phyloP scores from a whole-genome alignment of 1,140 invertebrate genomes.

The Rhysida immarginata region DNA sequence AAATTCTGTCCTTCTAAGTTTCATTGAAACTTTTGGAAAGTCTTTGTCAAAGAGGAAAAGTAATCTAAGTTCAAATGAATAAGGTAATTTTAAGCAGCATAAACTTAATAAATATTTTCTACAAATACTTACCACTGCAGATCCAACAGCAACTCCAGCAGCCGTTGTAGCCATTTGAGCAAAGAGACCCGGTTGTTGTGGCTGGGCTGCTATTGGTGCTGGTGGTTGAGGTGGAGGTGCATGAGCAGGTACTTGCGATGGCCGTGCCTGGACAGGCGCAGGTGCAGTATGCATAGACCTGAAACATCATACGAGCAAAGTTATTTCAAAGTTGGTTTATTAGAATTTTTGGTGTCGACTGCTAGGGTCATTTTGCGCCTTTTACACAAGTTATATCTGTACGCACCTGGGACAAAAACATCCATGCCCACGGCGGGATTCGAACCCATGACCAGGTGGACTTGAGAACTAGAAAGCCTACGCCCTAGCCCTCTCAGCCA shows the following conservation, averaged over 20 bases:
- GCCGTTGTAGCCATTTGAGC: constrained; percentile 35
- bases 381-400: no score
- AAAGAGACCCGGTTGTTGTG: constrained; percentile 31
- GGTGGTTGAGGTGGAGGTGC: constrained; percentile 22
- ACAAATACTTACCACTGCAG: constrained; percentile 26
- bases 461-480: no score
- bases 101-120: neutral
- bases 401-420: no score
- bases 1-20: no score
- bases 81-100: neutral
- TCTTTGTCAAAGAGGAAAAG: neutral
- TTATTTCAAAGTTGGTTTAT: no score
- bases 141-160: constrained; percentile 33
- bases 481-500: no score
- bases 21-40: neutral
- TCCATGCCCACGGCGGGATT: no score
- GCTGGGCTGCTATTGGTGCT: constrained; percentile 20
- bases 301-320: no score
- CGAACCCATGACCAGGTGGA: no score
- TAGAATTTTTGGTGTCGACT: no score
- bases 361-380: no score
- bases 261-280: neutral
- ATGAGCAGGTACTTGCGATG: constrained; percentile 5
- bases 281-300: neutral
- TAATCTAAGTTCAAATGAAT: neutral